Percentiles rank a stretch among this genome's conserved stretches.
Evolutionary conservation across 2,888 invertebrate species (phyloP).

Genomic region (Sarcophaga rosellei): DNA sequence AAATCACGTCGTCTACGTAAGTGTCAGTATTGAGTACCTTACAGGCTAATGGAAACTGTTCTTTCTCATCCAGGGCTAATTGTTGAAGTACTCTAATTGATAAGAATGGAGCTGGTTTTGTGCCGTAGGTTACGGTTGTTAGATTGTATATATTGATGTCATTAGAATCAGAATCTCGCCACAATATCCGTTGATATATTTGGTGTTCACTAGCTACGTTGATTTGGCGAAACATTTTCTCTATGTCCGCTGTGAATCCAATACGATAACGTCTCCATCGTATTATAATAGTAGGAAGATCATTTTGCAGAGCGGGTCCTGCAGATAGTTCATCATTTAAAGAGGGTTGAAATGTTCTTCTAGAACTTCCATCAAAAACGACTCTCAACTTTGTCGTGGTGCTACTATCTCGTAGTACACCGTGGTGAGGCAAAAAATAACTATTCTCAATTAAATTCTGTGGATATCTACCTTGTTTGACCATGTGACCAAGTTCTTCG

Average conservation of each 20-base stretch:
- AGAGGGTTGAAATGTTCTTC: neutral
- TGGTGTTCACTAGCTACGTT: too few species aligned
- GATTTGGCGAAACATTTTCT: too few species aligned
- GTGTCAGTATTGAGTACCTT: too few species aligned
- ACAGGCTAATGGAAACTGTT: too few species aligned
- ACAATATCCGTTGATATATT: too few species aligned
- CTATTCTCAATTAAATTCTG: neutral
- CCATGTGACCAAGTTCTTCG: too few species aligned
- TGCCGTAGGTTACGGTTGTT: constrained; percentile 11
- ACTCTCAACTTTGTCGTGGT: constrained; percentile 35
- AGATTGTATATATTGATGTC: neutral
- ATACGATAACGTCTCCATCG: too few species aligned
- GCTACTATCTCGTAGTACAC: constrained; percentile 27
- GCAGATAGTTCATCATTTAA: constrained; percentile 46
- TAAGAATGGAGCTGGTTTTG: constrained; percentile 38
- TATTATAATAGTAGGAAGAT: too few species aligned
- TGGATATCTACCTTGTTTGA: neutral
- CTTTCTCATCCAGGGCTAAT: constrained; percentile 42
- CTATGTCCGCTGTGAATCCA: too few species aligned
- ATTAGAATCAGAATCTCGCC: constrained; percentile 26
- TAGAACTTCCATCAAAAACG: constrained; percentile 19
- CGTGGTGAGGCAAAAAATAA: constrained; percentile 45
- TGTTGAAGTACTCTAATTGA: constrained; percentile 49
- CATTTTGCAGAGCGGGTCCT: constrained; percentile 54
- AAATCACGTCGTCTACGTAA: too few species aligned